Percentiles rank a stretch among this genome's conserved stretches.
Evolutionary conservation across 2,113 vertebrate genomes (phyloP).

Genomic region (Podiceps cristatus): DNA sequence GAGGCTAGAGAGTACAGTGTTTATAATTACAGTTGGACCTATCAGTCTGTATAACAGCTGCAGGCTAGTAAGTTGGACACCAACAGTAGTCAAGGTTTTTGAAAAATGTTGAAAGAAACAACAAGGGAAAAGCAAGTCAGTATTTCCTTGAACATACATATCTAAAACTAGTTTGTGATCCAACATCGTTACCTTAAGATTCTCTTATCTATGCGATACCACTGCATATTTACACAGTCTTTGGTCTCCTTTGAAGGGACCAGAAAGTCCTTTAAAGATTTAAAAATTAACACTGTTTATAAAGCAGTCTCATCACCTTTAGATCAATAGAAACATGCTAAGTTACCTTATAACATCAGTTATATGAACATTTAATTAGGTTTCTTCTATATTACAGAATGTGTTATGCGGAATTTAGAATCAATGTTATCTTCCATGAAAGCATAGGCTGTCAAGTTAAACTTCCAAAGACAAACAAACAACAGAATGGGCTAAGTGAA

Average conservation of each 20-base stretch:
- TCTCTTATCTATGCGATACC: background rate
- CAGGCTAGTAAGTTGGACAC: background rate
- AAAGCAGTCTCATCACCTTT: background rate
- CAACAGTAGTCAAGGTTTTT: background rate
- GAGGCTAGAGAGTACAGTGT: background rate
- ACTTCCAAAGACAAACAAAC: background rate
- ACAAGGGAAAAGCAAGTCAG: background rate
- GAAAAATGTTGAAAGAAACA: background rate
- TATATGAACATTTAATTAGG: background rate
- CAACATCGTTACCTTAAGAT: background rate
- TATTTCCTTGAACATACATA: background rate
- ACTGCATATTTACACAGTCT: background rate
- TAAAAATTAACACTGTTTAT: background rate
- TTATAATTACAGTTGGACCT: background rate
- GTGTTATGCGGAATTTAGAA: background rate
- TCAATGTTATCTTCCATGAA: background rate
- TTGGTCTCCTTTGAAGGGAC: background rate
- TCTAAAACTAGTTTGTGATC: background rate
- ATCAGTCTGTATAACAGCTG: background rate
- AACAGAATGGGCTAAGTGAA: background rate
- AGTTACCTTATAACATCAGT: background rate
- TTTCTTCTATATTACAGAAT: background rate
- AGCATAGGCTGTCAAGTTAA: background rate
- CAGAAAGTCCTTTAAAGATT: background rate
- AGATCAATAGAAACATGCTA: background rate